Evolutionary conservation across 2,113 vertebrate genomes (phyloP).

Genomic region (Platanista minor): DNA sequence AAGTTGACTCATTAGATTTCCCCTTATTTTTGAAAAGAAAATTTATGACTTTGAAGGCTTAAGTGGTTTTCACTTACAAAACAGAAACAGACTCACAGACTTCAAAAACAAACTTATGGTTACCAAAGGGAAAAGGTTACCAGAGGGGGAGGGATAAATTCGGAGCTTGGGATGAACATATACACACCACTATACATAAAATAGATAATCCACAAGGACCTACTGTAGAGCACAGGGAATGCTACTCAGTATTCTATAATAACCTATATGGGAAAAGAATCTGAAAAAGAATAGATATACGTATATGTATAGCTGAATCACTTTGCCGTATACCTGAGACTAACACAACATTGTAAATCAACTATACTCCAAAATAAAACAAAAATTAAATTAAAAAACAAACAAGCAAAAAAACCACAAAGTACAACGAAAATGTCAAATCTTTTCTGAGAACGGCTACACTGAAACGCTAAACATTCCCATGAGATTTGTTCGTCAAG

Average conservation of each 20-base stretch:
- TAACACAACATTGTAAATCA: not conserved
- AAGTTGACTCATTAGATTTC: not conserved
- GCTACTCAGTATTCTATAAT: not conserved
- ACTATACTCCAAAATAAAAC: not conserved
- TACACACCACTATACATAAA: not conserved
- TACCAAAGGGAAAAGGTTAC: not conserved
- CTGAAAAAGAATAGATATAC: fast-evolving
- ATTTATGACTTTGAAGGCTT: not conserved
- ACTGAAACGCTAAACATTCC: fast-evolving
- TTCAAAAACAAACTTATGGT: not conserved
- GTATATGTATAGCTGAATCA: fast-evolving
- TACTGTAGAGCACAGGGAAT: not conserved
- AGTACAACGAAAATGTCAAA: not conserved
- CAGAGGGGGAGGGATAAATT: not conserved
- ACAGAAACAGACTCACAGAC: not conserved
- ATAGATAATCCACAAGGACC: not conserved
- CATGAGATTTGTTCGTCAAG: not conserved
- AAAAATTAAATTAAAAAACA: not conserved
- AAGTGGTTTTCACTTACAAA: not conserved
- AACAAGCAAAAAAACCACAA: not conserved
- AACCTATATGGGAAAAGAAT: not conserved
- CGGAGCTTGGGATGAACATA: not conserved
- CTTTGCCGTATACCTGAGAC: too few relatives aligned
- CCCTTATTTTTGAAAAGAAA: not conserved
- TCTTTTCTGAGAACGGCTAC: not conserved